phyloP scores from a whole-genome alignment of 1,140 invertebrate species.

The Apocrypta bakeri region DNA sequence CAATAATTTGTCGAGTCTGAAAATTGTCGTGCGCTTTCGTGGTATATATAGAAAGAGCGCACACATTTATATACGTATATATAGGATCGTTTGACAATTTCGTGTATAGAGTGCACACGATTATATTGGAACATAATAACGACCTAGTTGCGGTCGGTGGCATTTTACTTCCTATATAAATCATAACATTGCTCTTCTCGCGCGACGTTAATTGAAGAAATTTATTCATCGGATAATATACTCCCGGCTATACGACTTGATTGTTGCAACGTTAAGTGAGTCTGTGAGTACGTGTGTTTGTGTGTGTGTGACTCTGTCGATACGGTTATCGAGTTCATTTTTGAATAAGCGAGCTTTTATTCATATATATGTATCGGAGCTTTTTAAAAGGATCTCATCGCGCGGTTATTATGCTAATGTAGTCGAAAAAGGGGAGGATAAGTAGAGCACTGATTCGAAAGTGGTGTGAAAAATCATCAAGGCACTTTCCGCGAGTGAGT shows the following conservation, averaged over 20 bases:
- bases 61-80: too few species aligned
- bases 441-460: background rate
- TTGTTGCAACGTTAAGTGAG: background rate
- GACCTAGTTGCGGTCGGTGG: background rate
- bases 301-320: too few species aligned
- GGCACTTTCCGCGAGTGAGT: background rate
- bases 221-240: conserved; percentile 33
- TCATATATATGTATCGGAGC: too few species aligned
- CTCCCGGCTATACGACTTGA: background rate
- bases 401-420: background rate
- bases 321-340: too few species aligned
- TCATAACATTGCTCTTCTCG: conserved; percentile 19
- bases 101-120: background rate
- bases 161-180: conserved; percentile 33
- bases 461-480: conserved; percentile 8
- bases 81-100: background rate
- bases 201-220: conserved; percentile 37
- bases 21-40: conserved; percentile 4
- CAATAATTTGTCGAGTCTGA: conserved; percentile 17
- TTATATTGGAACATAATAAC: conserved; percentile 29
- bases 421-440: too few species aligned
- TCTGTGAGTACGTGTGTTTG: background rate
- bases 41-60: background rate
- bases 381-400: background rate
- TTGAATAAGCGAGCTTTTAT: too few species aligned